Evolutionary conservation across 2,888 invertebrate species (phyloP).

Genomic region (Minunthozetes semirufus): DNA sequence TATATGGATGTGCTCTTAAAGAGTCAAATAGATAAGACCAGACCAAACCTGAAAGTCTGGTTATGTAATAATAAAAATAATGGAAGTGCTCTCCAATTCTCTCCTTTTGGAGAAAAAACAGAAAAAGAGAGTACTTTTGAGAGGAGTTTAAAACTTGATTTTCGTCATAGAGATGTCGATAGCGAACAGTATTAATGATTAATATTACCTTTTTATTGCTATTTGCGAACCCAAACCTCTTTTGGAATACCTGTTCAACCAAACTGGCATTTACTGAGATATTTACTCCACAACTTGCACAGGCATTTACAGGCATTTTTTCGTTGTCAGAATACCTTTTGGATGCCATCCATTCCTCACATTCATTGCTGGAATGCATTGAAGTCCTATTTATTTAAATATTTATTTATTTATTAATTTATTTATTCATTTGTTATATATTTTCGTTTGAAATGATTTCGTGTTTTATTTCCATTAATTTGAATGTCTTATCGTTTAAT

Average conservation of each 20-base stretch:
- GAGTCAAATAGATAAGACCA: background rate
- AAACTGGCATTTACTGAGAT: background rate
- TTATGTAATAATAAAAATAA: background rate
- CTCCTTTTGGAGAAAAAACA: background rate
- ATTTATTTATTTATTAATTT: too few species aligned
- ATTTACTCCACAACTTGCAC: background rate
- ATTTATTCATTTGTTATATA: too few species aligned
- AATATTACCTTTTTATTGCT: background rate
- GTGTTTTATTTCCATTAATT: too few species aligned
- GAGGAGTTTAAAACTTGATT: slow-evolving; percentile 18
- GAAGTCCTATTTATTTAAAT: too few species aligned
- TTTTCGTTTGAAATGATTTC: too few species aligned
- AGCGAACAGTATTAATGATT: slow-evolving; percentile 22
- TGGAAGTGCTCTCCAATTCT: background rate
- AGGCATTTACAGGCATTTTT: background rate
- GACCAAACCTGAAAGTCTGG: background rate
- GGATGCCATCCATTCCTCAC: background rate
- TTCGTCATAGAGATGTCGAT: slow-evolving; percentile 31
- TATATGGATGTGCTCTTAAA: background rate
- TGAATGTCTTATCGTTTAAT: too few species aligned
- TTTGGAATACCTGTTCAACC: background rate
- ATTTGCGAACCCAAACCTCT: background rate
- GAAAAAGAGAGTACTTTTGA: background rate
- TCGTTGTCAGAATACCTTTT: background rate
- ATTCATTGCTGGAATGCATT: too few species aligned